Percentiles rank a stretch among this genome's conserved stretches.
These are phyloP conservation scores for Loriculus beryllinus DNA, from an alignment of 2,797 vertebrate genomes.

Conservation along the genomic window DNA sequence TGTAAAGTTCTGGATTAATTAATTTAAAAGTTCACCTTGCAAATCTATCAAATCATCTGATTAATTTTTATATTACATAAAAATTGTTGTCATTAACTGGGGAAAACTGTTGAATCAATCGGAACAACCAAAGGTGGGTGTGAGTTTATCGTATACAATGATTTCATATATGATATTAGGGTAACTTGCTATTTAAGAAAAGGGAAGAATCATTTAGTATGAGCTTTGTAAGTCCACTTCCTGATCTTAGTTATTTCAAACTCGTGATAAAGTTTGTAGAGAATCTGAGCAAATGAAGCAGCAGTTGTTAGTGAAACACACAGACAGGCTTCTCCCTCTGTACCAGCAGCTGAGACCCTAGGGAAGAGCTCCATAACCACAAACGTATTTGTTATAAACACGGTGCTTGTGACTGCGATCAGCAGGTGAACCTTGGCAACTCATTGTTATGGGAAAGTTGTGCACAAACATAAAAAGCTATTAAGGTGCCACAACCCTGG, in stretches of 20 bases:
- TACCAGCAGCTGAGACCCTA: not conserved
- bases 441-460: not conserved
- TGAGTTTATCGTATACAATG: not conserved
- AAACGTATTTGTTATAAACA: not conserved
- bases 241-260: not conserved
- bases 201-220: not conserved
- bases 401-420: not conserved
- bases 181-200: not conserved
- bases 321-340: not conserved
- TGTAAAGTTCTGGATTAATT: not conserved
- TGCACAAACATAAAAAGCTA: not conserved
- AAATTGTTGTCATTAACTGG: not conserved
- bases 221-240: not conserved
- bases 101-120: not conserved
- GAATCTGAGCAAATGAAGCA: not conserved
- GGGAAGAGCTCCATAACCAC: not conserved
- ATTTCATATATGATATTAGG: not conserved
- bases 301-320: not conserved
- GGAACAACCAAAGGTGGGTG: not conserved
- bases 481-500: not conserved
- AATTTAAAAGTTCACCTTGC: not conserved
- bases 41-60: not conserved
- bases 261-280: not conserved
- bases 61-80: not conserved
- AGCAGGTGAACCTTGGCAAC: not conserved